phyloP scores from a whole-genome alignment of 2,797 vertebrate species.

The Siniperca obscura region DNA sequence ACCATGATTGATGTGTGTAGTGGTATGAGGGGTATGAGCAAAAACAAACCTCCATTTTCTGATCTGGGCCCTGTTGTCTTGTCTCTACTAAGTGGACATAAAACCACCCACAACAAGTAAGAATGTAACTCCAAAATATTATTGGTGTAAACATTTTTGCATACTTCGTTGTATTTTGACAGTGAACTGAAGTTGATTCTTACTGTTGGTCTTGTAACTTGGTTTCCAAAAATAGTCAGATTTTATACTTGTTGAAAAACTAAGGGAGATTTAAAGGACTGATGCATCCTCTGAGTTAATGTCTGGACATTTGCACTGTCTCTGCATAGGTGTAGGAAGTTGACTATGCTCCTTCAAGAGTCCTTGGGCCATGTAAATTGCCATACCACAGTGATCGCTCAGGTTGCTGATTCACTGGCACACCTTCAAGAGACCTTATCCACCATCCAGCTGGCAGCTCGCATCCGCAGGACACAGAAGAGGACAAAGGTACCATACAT shows the following conservation, averaged over 20 bases:
- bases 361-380: conserved; percentile 94
- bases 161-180: not conserved
- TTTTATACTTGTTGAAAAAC: not conserved
- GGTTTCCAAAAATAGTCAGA: not conserved
- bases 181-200: not conserved
- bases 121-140: conserved; percentile 48
- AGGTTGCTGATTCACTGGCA: conserved; percentile 89
- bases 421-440: conserved; percentile 92
- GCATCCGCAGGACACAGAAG: conserved; percentile 94
- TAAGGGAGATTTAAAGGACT: not conserved
- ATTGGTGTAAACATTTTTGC: not conserved
- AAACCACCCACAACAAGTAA: conserved; percentile 94
- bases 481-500: conserved; percentile 90
- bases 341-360: conserved; percentile 96
- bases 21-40: conserved; percentile 89
- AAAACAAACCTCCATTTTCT: conserved; percentile 88
- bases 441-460: conserved; percentile 93
- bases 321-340: conserved; percentile 91
- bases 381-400: conserved; percentile 93
- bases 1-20: conserved; percentile 96
- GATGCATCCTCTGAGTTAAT: conserved; percentile 13
- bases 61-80: conserved; percentile 94
- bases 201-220: not conserved
- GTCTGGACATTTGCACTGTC: conserved; percentile 26
- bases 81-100: conserved; percentile 94